phyloP scores from a whole-genome alignment of 2,888 invertebrate species.

The Spatulosminthurus flaviceps region DNA sequence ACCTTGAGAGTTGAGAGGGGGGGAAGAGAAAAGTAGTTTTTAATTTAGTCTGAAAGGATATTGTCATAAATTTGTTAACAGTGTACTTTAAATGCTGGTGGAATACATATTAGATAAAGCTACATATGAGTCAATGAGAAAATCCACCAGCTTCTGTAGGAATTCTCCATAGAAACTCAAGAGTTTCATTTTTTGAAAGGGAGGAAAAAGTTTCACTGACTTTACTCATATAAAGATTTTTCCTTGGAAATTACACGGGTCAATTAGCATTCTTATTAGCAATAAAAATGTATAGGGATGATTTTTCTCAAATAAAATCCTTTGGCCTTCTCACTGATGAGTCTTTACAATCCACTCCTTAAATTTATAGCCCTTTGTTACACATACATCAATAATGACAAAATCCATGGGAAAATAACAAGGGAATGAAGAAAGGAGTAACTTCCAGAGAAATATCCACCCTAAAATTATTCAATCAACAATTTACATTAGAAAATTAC shows the following conservation, averaged over 20 bases:
- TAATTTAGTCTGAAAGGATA: constrained; percentile 22
- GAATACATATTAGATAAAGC: no score
- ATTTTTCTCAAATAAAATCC: no score
- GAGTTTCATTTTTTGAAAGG: neutral
- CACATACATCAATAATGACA: no score
- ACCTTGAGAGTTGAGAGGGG: no score
- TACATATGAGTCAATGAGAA: no score
- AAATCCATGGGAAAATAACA: no score
- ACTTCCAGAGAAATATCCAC: neutral
- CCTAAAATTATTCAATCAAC: neutral
- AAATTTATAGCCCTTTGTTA: no score
- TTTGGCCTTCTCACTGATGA: no score
- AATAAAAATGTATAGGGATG: neutral
- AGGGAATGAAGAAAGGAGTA: no score
- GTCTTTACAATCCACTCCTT: no score
- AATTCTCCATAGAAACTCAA: neutral
- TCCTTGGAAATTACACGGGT: neutral
- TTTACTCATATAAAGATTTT: neutral
- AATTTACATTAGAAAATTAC: neutral
- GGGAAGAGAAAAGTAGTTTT: neutral
- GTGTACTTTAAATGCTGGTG: neutral
- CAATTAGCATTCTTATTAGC: constrained; percentile 12
- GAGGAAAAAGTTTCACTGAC: neutral
- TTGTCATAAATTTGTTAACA: constrained; percentile 19
- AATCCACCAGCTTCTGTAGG: neutral